A percentile compares a stretch with the other conserved stretches of the same genome.
phyloP scores from a whole-genome alignment of 2,888 invertebrate genomes.

The Heliconius hortense region DNA sequence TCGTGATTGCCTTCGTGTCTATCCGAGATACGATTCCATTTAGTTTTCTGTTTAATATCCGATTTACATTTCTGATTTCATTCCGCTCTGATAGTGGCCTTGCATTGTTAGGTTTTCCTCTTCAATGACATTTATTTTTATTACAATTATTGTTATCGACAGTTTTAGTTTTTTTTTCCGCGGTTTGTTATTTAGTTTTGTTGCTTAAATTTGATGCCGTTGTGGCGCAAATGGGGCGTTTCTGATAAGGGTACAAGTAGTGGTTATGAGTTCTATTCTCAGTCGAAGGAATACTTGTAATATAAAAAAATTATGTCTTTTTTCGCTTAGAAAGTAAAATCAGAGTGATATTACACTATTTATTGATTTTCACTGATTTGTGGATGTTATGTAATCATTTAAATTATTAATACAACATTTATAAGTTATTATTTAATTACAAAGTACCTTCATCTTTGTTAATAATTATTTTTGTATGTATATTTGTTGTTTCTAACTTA shows the following conservation, averaged over 20 bases:
- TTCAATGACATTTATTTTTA: slow-evolving; percentile 35
- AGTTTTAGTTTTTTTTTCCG: slow-evolving; percentile 16
- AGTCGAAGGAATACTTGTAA: not conserved
- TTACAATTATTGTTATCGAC: slow-evolving; percentile 27
- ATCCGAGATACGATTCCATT: slow-evolving; percentile 41
- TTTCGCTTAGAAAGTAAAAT: not conserved
- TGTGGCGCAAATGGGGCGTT: not conserved
- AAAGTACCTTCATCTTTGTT: too few relatives aligned
- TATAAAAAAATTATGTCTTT: not conserved
- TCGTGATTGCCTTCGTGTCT: slow-evolving; percentile 45
- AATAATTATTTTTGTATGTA: not conserved
- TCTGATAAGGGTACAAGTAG: not conserved
- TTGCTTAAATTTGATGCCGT: not conserved
- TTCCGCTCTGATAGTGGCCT: slow-evolving; percentile 36
- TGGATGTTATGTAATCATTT: not conserved
- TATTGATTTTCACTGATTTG: not conserved
- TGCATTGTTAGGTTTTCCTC: slow-evolving; percentile 41
- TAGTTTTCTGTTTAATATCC: slow-evolving; percentile 43
- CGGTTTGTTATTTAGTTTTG: slow-evolving; percentile 4
- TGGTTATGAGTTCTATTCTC: not conserved
- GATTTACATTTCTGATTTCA: slow-evolving; percentile 43
- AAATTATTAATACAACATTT: not conserved
- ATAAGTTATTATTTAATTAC: not conserved
- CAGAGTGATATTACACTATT: too few relatives aligned
- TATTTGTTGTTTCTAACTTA: slow-evolving; percentile 17